Conservation (phyloP, 2,888 invertebrate genomes). For the Petrophora chlorosata region DNA sequence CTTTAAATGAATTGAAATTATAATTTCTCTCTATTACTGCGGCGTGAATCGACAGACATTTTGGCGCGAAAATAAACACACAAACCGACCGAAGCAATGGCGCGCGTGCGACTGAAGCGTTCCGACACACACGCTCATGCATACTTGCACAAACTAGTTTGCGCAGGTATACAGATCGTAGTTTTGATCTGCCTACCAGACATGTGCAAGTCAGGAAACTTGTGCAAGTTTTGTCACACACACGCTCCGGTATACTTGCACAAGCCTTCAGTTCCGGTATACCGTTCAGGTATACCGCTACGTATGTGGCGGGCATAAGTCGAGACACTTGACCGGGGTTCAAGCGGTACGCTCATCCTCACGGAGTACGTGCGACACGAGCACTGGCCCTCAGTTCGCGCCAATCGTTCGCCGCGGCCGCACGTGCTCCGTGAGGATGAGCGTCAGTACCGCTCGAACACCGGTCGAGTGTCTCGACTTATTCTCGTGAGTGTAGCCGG, state of each 20-base stretch:
- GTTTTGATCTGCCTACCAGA: no score
- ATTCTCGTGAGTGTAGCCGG: no score
- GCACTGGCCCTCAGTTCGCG: no score
- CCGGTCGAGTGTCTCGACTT: no score
- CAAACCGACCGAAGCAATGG: not conserved
- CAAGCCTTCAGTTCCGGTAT: not conserved
- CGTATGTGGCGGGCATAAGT: not conserved
- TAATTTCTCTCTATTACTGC: not conserved
- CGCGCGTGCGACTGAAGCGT: not conserved
- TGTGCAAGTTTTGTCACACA: not conserved
- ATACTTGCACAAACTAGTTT: not conserved
- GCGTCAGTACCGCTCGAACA: no score
- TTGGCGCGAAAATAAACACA: not conserved
- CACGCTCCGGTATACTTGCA: not conserved
- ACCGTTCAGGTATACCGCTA: no score
- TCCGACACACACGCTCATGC: not conserved
- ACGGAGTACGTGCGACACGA: no score
- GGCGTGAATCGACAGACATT: not conserved
- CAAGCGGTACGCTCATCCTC: no score
- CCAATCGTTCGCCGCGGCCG: no score
- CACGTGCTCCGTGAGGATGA: no score
- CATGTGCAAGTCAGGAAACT: not conserved
- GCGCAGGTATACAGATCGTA: not conserved
- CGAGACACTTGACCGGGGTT: no score
- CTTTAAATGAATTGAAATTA: conserved; percentile 20